Base-by-base conservation (phyloP, 2,113 vertebrate species). In the Poeciliopsis occidentalis region DNA sequence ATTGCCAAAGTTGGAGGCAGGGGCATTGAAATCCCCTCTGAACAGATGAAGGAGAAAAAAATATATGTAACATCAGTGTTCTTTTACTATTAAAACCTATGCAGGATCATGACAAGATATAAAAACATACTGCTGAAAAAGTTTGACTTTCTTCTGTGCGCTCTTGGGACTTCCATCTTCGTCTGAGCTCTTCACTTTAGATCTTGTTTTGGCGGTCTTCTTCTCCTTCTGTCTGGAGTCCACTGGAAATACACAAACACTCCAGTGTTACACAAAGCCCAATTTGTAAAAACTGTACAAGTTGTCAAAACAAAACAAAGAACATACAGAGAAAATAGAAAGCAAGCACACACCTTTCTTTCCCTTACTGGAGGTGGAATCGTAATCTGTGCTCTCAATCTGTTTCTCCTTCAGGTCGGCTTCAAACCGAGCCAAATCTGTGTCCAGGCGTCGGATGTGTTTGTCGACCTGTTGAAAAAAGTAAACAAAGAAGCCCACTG, bases 331-430 rank as follows among this genome's bases (percentile, higher is more conserved):
- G 4, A 0, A 15, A 63, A 74, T 17, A 37, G 13, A 62, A 15
- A 3, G 3, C n/a, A n/a, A 19, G 19, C 86, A 94, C 95, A 92
- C 91, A 98, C 97, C 96, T 95, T 97, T 98, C 94, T 98, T 98
- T 85, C 97, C 97, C 93, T 98, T 98, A 93, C 97, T 98, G 60
- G 97, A 98, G 76, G 96, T 96, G 81, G 97, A 98, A 93, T 98
- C 97, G 84, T 97, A 98, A 88, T 98, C 97, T 34, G 96, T 97
- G 60, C 97, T 98, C 71, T 99, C 97, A 17, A 98, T 97, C 93
- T 98, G 96, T 82, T 98, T 99, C 89, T 99, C 97, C 93, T 99
- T 98, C 91, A 99, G 88, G 80, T 99, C 97, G 19, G 96, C 97
- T 87, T 99, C 97, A 60, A 99, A 99, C 60, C 97, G 97, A 70